Evolutionary conservation across 2,888 invertebrate species (phyloP).

Genomic region (Danaus chrysippus): DNA sequence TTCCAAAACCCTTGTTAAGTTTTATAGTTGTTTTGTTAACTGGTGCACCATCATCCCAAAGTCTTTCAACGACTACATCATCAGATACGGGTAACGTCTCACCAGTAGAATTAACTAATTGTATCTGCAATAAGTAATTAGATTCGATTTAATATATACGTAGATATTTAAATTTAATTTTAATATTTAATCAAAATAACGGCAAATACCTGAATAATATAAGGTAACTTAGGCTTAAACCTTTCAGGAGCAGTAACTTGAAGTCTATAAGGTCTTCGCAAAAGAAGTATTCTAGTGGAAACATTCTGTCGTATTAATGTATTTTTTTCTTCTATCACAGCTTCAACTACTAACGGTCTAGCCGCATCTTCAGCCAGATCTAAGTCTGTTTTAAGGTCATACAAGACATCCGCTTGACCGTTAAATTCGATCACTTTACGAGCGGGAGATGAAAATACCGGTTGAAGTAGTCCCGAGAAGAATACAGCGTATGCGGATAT

Average conservation of each 20-base stretch:
- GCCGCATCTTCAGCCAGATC: constrained; percentile 88
- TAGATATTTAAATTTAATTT: background rate
- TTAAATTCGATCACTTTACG: constrained; percentile 85
- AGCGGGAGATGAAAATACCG: constrained; percentile 85
- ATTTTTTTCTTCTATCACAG: constrained; percentile 92
- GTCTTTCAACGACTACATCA: constrained; percentile 59
- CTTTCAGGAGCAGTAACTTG: constrained; percentile 91
- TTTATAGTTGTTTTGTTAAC: constrained; percentile 55
- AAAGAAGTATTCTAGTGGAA: constrained; percentile 81
- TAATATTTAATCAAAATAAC: background rate
- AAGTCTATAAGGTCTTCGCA: constrained; percentile 76
- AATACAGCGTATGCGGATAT: constrained; percentile 91
- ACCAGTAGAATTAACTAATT: constrained; percentile 62
- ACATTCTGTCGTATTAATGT: constrained; percentile 92
- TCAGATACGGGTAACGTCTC: constrained; percentile 51
- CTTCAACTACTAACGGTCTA: constrained; percentile 90
- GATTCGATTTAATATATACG: background rate
- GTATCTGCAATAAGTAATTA: constrained; percentile 47
- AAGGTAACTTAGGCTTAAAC: constrained; percentile 93
- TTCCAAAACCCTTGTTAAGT: constrained; percentile 54
- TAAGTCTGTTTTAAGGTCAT: constrained; percentile 86
- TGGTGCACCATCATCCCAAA: constrained; percentile 71
- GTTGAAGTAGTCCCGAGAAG: constrained; percentile 88
- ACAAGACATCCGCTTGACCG: constrained; percentile 83
- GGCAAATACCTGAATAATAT: constrained; percentile 84